These are phyloP conservation scores for Zophobas atratus DNA, from an alignment of 1,140 invertebrate genomes.

Conservation along the genomic window DNA sequence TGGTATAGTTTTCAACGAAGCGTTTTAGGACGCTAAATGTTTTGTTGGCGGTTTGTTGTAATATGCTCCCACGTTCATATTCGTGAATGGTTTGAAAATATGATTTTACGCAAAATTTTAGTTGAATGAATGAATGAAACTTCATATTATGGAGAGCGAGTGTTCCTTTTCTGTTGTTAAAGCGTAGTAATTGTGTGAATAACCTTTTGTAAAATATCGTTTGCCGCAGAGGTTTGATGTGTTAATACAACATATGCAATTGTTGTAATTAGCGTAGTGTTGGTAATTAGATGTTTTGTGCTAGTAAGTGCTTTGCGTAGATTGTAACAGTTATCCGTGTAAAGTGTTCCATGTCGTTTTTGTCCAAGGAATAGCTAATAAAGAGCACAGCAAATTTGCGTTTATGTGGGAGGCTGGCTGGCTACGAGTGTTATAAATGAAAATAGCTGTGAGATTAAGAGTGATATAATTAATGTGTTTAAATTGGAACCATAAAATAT, in stretches of 20 bases:
- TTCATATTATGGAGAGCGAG: too few species aligned
- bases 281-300: conserved; percentile 25
- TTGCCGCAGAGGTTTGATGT: neutral
- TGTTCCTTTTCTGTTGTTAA: too few species aligned
- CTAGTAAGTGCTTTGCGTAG: neutral
- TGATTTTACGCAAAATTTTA: too few species aligned
- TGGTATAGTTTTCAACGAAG: too few species aligned
- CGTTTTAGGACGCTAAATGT: too few species aligned
- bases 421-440: conserved; percentile 23
- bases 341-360: conserved; percentile 26
- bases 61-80: too few species aligned
- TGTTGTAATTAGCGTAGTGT: conserved; percentile 16
- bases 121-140: too few species aligned
- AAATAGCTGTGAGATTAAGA: conserved; percentile 32
- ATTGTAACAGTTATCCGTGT: conserved; percentile 23
- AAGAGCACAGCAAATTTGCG: conserved; percentile 30
- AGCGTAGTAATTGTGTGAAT: neutral
- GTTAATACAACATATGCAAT: conserved; percentile 7
- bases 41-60: too few species aligned
- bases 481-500: conserved; percentile 49
- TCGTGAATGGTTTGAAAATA: too few species aligned
- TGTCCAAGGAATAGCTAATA: conserved; percentile 18
- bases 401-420: neutral
- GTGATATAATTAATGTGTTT: conserved; percentile 42
- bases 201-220: neutral